A percentile compares a stretch with the other conserved stretches of the same genome.
These are phyloP conservation scores for Morpho deidamia DNA, from an alignment of 2,888 invertebrate genomes.

Conservation along the genomic window DNA sequence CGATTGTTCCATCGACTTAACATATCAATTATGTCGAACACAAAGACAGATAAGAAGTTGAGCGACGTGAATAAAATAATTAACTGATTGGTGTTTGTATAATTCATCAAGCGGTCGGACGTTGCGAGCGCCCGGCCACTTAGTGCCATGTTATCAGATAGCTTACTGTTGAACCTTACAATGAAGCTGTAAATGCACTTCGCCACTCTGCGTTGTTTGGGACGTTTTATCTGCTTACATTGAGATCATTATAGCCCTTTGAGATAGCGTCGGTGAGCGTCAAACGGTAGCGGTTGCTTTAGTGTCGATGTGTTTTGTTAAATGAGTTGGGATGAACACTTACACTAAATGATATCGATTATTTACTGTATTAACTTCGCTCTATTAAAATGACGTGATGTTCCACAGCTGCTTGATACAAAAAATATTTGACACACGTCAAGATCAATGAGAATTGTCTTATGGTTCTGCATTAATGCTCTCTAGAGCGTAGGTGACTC, in stretches of 20 bases:
- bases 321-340: background rate
- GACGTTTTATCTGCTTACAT: slow-evolving; percentile 13
- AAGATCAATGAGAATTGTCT: background rate
- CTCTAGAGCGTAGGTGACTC: background rate
- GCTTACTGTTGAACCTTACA: slow-evolving; percentile 47
- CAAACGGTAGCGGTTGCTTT: slow-evolving; percentile 1
- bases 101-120: slow-evolving; percentile 66
- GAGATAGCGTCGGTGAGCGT: slow-evolving; percentile 6
- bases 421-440: background rate
- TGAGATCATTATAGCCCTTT: slow-evolving; percentile 10
- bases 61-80: slow-evolving; percentile 77
- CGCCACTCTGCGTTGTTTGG: slow-evolving; percentile 41
- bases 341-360: slow-evolving; percentile 3
- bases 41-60: slow-evolving; percentile 67
- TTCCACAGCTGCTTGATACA: slow-evolving; percentile 10
- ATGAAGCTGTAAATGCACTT: slow-evolving; percentile 62
- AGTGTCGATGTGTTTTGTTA: slow-evolving; percentile 9
- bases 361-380: background rate
- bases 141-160: slow-evolving; percentile 65
- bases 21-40: slow-evolving; percentile 76
- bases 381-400: slow-evolving; percentile 9
- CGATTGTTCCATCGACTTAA: slow-evolving; percentile 74
- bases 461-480: background rate
- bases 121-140: slow-evolving; percentile 58
- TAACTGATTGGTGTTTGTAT: slow-evolving; percentile 77